Conservation (phyloP, 1,140 invertebrate genomes). For the Diploscapter pachys region DNA sequence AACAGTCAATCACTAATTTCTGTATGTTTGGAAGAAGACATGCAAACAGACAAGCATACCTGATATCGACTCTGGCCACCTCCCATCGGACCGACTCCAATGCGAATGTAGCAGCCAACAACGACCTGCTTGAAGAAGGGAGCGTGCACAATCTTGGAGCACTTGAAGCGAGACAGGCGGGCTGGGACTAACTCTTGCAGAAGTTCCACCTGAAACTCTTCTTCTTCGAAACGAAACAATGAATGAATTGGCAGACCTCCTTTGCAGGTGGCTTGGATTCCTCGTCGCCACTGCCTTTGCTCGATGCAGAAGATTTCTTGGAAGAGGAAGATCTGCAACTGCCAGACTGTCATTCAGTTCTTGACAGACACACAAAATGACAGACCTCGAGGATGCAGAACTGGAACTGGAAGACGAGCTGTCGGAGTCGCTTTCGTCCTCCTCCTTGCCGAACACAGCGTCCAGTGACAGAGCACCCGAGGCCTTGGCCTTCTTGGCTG, state of each 20-base stretch:
- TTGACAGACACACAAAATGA: constrained; percentile 23
- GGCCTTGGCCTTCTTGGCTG: constrained; percentile 12
- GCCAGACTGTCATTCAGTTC: constrained; percentile 3
- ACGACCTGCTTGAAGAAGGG: constrained; percentile 88
- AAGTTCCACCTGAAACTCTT: constrained; percentile 42
- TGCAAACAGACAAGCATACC: constrained; percentile 61
- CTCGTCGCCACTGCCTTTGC: neutral
- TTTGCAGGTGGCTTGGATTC: neutral
- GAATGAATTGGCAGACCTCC: neutral
- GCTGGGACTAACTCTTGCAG: constrained; percentile 36
- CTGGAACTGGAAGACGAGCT: constrained; percentile 39
- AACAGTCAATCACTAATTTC: constrained; percentile 14
- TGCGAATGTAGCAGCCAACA: constrained; percentile 86
- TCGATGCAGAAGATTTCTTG: neutral
- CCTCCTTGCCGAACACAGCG: constrained; percentile 46
- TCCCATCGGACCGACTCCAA: constrained; percentile 85
- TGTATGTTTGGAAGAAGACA: neutral
- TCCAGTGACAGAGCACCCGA: constrained; percentile 42
- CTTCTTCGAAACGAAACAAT: neutral
- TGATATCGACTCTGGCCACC: constrained; percentile 81
- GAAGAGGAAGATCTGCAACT: neutral
- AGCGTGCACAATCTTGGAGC: constrained; percentile 71
- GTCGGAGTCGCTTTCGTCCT: constrained; percentile 21
- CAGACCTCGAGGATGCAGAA: neutral
- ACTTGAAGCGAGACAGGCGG: constrained; percentile 43